Conservation (phyloP, 2,797 vertebrate species). For the Paedocypris micromegethes region DNA sequence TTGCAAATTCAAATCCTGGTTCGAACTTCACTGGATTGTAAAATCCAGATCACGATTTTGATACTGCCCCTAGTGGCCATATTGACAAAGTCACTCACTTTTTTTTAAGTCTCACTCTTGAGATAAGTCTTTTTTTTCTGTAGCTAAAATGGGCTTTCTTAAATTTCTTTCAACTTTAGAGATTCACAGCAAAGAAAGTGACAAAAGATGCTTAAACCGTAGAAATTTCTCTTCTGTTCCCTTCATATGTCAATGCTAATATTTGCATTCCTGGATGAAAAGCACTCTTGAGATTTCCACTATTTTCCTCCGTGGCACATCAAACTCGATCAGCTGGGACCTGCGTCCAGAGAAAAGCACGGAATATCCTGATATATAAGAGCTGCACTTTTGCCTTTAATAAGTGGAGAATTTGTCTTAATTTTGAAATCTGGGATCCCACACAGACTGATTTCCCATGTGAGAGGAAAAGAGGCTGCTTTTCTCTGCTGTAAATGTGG, state of each 20-base stretch:
- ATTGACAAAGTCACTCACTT: too few species aligned
- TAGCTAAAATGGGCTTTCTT: too few species aligned
- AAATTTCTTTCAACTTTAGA: constrained; percentile 21
- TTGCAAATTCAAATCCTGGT: too few species aligned
- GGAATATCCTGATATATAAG: too few species aligned
- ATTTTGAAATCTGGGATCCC: constrained; percentile 51
- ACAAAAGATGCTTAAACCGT: constrained; percentile 21
- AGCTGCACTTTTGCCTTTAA: constrained; percentile 4
- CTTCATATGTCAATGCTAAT: constrained; percentile 9
- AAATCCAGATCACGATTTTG: too few species aligned
- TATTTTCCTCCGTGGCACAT: background rate
- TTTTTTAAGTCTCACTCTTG: too few species aligned
- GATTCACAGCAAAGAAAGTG: constrained; percentile 11
- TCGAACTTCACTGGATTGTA: too few species aligned
- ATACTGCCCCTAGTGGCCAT: too few species aligned
- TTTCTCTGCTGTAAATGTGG: constrained; percentile 11
- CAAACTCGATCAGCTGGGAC: background rate
- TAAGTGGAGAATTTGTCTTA: constrained; percentile 16
- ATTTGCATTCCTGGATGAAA: constrained; percentile 30
- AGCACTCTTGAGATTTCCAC: background rate
- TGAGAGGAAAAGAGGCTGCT: constrained; percentile 15
- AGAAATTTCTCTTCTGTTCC: background rate
- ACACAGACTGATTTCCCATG: constrained; percentile 46
- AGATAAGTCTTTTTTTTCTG: too few species aligned
- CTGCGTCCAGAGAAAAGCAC: too few species aligned